These are phyloP conservation scores for Hippolais icterina DNA, from an alignment of 2,113 vertebrate species.

Conservation along the genomic window DNA sequence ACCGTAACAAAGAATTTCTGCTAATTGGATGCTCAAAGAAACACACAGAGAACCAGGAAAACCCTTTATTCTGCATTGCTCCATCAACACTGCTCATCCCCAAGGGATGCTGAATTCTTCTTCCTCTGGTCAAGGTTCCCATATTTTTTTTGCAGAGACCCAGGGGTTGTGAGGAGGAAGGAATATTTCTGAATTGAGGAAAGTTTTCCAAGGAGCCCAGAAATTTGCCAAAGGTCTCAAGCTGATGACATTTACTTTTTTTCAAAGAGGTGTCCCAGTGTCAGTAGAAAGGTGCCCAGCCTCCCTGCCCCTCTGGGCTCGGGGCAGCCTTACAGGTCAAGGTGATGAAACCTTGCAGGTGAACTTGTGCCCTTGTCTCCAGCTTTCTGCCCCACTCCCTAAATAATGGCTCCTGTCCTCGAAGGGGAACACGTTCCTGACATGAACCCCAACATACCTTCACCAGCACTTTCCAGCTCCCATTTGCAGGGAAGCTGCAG, in stretches of 20 bases:
- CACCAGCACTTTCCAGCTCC: background rate
- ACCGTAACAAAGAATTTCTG: background rate
- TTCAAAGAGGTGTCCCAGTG: background rate
- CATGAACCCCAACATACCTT: background rate
- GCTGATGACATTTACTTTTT: background rate
- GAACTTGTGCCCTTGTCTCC: background rate
- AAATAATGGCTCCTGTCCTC: background rate
- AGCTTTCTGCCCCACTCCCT: background rate
- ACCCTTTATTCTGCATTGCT: accelerated
- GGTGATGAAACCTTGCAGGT: background rate
- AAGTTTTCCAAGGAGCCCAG: background rate
- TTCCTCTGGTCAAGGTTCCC: background rate
- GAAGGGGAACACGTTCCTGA: background rate
- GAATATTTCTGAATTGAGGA: background rate
- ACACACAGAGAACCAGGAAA: accelerated
- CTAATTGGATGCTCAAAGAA: background rate
- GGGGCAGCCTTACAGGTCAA: accelerated
- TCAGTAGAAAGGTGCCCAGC: background rate
- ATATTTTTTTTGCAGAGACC: background rate
- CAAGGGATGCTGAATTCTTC: background rate
- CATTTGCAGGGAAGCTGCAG: background rate
- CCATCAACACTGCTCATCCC: accelerated
- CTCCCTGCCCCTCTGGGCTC: background rate
- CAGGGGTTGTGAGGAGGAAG: background rate
- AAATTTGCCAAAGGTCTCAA: background rate